Evolutionary conservation across 1,140 invertebrate species (phyloP).

Genomic region (Campoletis sonorensis): DNA sequence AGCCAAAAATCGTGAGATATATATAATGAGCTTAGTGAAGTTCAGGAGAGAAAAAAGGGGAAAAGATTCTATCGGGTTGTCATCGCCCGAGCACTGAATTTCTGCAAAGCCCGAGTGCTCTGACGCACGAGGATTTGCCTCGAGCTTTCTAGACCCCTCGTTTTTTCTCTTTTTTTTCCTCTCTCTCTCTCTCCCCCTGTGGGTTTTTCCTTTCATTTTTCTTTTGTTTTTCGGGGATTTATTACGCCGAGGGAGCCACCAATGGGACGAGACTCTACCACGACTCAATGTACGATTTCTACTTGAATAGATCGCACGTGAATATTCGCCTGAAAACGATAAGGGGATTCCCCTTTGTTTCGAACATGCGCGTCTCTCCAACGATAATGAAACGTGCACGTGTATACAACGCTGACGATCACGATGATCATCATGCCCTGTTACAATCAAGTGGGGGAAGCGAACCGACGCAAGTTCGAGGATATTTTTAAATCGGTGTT

Average conservation of each 20-base stretch:
- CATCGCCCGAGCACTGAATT: background rate
- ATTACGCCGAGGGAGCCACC: background rate
- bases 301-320: background rate
- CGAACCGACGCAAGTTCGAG: background rate
- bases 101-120: conserved; percentile 1
- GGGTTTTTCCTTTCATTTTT: background rate
- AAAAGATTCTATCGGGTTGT: conserved; percentile 5
- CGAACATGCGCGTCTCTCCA: background rate
- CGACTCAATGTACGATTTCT: no score
- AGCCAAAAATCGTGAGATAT: background rate
- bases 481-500: background rate
- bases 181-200: background rate
- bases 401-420: background rate
- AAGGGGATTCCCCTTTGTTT: conserved; percentile 1
- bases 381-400: conserved; percentile 10
- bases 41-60: background rate
- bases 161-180: background rate
- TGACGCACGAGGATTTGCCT: background rate
- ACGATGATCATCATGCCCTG: background rate
- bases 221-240: conserved; percentile 4
- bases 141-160: background rate
- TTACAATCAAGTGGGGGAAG: background rate
- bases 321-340: background rate
- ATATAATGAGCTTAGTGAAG: background rate
- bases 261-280: background rate